Evolutionary conservation across 2,113 vertebrate genomes (phyloP).

Genomic region (Tetrao urogallus): DNA sequence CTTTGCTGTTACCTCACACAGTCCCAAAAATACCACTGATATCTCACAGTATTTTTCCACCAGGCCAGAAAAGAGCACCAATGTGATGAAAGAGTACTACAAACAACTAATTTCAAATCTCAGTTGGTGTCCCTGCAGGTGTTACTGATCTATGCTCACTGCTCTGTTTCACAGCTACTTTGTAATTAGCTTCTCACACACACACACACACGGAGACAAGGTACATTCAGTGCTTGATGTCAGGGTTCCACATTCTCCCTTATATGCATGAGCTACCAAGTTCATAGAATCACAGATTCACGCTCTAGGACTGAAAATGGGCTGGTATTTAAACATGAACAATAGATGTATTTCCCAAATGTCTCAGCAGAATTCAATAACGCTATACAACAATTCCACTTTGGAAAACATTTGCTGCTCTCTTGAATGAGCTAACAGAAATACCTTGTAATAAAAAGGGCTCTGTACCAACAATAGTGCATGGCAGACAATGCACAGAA

Average conservation of each 20-base stretch:
- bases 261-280: fast-evolving
- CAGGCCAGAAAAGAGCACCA: background rate
- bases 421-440: constrained; percentile 32
- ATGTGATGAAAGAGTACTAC: background rate
- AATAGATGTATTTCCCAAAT: background rate
- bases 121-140: too few species aligned
- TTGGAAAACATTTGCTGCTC: background rate
- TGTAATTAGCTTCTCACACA: background rate
- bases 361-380: background rate
- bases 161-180: background rate
- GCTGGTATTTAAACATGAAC: background rate
- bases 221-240: background rate
- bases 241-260: background rate
- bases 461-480: constrained; percentile 32
- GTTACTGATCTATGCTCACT: background rate
- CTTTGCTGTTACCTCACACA: background rate
- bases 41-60: background rate
- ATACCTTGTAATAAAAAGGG: background rate
- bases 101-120: fast-evolving
- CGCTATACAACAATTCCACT: background rate
- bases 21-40: background rate
- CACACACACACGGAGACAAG: too few species aligned
- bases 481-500: background rate
- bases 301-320: background rate
- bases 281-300: background rate